phyloP scores from a whole-genome alignment of 2,113 vertebrate genomes.

The Axis porcinus region DNA sequence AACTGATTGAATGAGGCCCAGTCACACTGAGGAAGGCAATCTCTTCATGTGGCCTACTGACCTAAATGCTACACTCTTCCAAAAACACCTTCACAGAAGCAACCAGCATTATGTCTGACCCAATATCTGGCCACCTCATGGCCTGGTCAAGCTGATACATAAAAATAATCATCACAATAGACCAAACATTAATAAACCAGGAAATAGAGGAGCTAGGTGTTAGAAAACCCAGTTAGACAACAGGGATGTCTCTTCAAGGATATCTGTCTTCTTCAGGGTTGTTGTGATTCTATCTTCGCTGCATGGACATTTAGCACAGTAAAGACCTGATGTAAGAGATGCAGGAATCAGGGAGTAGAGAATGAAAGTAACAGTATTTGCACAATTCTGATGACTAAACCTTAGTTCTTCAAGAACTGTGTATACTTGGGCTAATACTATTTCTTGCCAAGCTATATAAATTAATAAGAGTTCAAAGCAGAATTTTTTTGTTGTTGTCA shows the following conservation, averaged over 20 bases:
- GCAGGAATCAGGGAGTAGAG: background rate
- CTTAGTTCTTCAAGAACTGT: background rate
- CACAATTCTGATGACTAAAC: background rate
- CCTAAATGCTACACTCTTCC: background rate
- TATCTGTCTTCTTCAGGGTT: background rate
- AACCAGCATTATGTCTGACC: background rate
- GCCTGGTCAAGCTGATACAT: background rate
- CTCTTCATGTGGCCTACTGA: background rate
- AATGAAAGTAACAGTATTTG: background rate
- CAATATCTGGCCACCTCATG: background rate
- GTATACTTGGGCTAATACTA: background rate
- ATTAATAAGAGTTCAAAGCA: background rate
- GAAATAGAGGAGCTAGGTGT: background rate
- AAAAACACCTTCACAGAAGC: background rate
- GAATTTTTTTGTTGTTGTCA: background rate
- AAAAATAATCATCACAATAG: background rate
- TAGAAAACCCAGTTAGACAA: background rate
- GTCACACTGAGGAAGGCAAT: background rate
- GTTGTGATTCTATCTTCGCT: background rate
- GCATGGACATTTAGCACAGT: background rate
- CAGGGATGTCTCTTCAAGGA: background rate
- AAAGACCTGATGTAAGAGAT: background rate
- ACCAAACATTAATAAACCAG: background rate
- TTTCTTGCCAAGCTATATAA: background rate
- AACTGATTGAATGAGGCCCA: background rate